Percentiles rank a stretch among this genome's conserved stretches.
Evolutionary conservation across 2,888 invertebrate genomes (phyloP).

Genomic region (Cryptocephalus moraei): DNA sequence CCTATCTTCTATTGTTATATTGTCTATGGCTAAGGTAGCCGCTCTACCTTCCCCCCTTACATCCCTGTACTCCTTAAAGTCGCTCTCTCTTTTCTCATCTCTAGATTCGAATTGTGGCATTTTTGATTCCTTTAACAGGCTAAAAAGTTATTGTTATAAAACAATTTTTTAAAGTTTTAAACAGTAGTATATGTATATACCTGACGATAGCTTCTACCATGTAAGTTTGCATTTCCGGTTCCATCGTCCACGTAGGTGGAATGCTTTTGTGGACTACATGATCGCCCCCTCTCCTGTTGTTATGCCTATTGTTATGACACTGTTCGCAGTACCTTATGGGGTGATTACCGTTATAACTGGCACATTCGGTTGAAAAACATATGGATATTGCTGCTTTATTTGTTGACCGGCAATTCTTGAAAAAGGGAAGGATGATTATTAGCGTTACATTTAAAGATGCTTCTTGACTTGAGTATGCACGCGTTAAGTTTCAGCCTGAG

Average conservation of each 20-base stretch:
- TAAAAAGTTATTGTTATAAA: slow-evolving; percentile 26
- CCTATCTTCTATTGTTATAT: slow-evolving; percentile 74
- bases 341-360: slow-evolving; percentile 90
- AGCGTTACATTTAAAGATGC: background rate
- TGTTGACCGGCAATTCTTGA: slow-evolving; percentile 80
- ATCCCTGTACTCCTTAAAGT: slow-evolving; percentile 18
- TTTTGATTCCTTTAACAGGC: slow-evolving; percentile 86
- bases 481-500: too few relatives aligned
- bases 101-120: slow-evolving; percentile 60
- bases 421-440: slow-evolving; percentile 9
- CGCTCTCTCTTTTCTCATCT: slow-evolving; percentile 33
- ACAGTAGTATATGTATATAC: slow-evolving; percentile 35
- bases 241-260: slow-evolving; percentile 81
- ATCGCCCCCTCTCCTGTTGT: slow-evolving; percentile 75
- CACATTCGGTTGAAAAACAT: slow-evolving; percentile 95
- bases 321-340: slow-evolving; percentile 90
- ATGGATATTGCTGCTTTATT: slow-evolving; percentile 91
- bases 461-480: too few relatives aligned
- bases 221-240: slow-evolving; percentile 83
- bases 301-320: slow-evolving; percentile 82
- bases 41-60: slow-evolving; percentile 32
- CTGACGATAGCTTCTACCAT: slow-evolving; percentile 91
- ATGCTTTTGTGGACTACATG: slow-evolving; percentile 85
- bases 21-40: slow-evolving; percentile 46
- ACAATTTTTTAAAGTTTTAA: background rate